phyloP scores from a whole-genome alignment of 2,797 vertebrate genomes.

The Rhynchotus rufescens region DNA sequence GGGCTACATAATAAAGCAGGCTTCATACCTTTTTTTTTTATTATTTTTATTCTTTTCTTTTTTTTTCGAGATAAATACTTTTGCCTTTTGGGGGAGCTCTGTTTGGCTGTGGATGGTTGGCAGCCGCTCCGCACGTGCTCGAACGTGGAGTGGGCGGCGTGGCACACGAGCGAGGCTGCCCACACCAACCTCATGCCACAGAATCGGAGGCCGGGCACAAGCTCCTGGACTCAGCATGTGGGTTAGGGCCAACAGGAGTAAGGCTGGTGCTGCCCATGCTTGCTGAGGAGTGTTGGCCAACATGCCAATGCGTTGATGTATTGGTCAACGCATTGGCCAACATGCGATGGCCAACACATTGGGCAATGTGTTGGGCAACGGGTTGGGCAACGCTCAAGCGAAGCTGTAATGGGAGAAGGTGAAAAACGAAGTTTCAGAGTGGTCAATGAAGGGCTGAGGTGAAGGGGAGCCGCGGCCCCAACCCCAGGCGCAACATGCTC shows the following conservation, averaged over 20 bases:
- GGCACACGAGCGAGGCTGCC: conserved; percentile 30
- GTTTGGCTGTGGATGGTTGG: conserved; percentile 69
- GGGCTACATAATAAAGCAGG: conserved; percentile 82
- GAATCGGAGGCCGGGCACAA: background rate
- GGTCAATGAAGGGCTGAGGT: conserved; percentile 98
- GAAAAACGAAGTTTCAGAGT: conserved; percentile 99
- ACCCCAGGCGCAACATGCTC: conserved; percentile 91
- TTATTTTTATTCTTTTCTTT: background rate
- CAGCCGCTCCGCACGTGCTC: background rate
- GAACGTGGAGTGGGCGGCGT: conserved; percentile 42
- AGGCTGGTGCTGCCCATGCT: too few relatives aligned
- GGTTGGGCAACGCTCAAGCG: conserved; percentile 81
- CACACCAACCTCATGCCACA: conserved; percentile 25
- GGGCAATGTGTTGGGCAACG: background rate
- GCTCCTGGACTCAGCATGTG: background rate
- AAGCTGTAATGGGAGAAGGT: conserved; percentile 94
- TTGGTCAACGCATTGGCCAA: too few relatives aligned
- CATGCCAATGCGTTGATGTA: too few relatives aligned
- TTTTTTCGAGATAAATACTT: conserved; percentile 71
- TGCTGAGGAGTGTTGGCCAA: background rate
- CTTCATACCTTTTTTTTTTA: background rate
- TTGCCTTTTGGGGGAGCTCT: conserved; percentile 35
- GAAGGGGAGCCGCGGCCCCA: conserved; percentile 89
- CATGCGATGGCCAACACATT: too few relatives aligned
- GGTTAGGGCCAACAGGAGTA: conserved; percentile 30